phyloP scores from a whole-genome alignment of 2,888 invertebrate species.

The Plusia festucae region DNA sequence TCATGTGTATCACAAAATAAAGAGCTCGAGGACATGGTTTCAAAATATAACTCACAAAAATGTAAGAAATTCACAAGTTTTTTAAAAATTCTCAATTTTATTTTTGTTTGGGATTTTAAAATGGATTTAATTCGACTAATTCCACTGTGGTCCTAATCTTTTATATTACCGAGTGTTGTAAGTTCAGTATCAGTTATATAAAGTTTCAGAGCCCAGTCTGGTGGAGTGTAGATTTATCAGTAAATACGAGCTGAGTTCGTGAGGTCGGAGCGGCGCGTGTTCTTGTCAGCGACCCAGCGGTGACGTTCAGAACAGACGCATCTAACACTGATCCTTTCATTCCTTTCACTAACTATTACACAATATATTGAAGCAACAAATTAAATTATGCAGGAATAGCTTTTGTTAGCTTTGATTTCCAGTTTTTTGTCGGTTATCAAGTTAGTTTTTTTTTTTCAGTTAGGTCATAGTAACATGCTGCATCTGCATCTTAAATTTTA shows the following conservation, averaged over 20 bases:
- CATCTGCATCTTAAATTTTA: too few species aligned
- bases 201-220: constrained; percentile 28
- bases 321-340: constrained; percentile 57
- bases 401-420: too few species aligned
- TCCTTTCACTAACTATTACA: constrained; percentile 61
- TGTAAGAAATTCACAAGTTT: too few species aligned
- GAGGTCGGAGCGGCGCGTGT: constrained; percentile 56
- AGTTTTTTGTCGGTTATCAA: too few species aligned
- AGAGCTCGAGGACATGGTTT: too few species aligned
- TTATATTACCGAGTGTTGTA: not conserved
- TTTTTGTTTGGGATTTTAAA: too few species aligned
- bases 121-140: not conserved
- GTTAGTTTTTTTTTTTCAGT: too few species aligned
- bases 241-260: constrained; percentile 47
- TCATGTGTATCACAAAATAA: too few species aligned
- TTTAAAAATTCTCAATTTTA: too few species aligned
- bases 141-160: not conserved
- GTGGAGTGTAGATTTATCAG: constrained; percentile 33
- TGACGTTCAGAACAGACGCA: constrained; percentile 56
- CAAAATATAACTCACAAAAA: too few species aligned
- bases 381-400: constrained; percentile 42
- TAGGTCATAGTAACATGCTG: too few species aligned
- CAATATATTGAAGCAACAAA: constrained; percentile 39
- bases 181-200: constrained; percentile 19
- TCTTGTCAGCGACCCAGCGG: constrained; percentile 41